A percentile compares a stretch with the other conserved stretches of the same genome.
Conservation (phyloP, 53 echinoderm and acorn worm genomes). For the Glandiceps talaboti region DNA sequence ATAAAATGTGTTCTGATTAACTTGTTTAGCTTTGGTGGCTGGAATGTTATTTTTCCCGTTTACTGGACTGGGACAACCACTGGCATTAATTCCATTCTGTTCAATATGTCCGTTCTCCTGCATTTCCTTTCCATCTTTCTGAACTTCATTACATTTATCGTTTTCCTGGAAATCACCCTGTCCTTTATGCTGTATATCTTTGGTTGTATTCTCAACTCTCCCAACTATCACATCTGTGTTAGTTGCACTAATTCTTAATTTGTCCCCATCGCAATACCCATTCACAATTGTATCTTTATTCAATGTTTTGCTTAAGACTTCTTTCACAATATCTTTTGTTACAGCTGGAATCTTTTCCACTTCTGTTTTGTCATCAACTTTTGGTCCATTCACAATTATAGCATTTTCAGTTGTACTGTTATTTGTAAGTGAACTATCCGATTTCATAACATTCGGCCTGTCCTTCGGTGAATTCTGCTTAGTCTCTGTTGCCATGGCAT, state of each 20-base stretch:
- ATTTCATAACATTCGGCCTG: background rate
- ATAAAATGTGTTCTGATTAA: constrained; percentile 15
- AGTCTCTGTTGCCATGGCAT: background rate
- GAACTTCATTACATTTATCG: no score
- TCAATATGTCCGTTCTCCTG: background rate
- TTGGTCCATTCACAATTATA: background rate
- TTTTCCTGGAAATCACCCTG: background rate
- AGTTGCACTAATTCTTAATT: background rate
- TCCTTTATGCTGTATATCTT: background rate
- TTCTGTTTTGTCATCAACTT: background rate
- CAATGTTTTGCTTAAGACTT: background rate
- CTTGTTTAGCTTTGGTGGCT: background rate
- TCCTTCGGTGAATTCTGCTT: no score
- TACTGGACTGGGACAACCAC: background rate
- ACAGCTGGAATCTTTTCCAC: background rate
- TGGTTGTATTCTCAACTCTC: background rate
- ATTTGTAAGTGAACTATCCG: background rate
- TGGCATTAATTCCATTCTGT: background rate
- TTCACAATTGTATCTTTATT: background rate
- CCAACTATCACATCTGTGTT: background rate
- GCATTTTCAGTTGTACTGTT: background rate
- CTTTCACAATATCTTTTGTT: background rate
- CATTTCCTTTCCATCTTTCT: background rate
- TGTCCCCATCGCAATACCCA: background rate
- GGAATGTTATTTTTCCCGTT: background rate